Base-by-base conservation (phyloP, 2,888 invertebrate genomes). In the Caenorhabditis plicata region DNA sequence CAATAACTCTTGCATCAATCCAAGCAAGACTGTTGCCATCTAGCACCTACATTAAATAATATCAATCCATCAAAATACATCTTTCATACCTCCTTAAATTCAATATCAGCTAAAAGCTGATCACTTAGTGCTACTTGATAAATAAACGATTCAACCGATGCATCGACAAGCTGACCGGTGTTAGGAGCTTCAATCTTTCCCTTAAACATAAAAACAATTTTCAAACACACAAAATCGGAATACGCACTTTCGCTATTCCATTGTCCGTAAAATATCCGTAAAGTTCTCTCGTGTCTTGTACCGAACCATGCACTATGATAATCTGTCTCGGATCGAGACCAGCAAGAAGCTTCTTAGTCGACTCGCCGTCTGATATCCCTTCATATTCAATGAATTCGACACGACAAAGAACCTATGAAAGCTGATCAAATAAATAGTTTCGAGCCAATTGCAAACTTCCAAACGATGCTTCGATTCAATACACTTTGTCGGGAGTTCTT, bases 91-190 rank as follows among this genome's bases (percentile, higher is more conserved):
- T 52, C 52, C 20, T 49, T 50, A 38, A 62, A 62, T 19, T 56
- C 52, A 15, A 62, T n/a, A 22, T 56, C 56, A 4, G 62, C 56
- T 4, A 62, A 39, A 22, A 66, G 52, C 4, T 66, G 62, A 45
- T 77, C 76, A 48, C 70, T 73, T 7, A 77, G 55, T 1, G 71
- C 56, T 55, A 91, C 91, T 86, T 96, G 96, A 82, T 93, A 96
- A 74, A 98, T 98, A 78, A 95, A 92, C 0, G 92, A 92, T 83
- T 98, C 96, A 0, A 93, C 93, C 0, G 98, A 96, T 0, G 92
- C 95, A 82, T 98, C 96, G 3, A 98, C 87, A 0, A 87, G 85
- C 75, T 95, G 94, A 0, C 83, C 82, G 4, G 83, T 60, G 9
- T 83, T 84, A 0, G 96, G 96, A 2, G 89, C 87, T 82, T 91